Percentiles rank a stretch among this genome's conserved stretches.
Conservation (phyloP, 2,888 invertebrate species). For the Eremobia ochroleuca region DNA sequence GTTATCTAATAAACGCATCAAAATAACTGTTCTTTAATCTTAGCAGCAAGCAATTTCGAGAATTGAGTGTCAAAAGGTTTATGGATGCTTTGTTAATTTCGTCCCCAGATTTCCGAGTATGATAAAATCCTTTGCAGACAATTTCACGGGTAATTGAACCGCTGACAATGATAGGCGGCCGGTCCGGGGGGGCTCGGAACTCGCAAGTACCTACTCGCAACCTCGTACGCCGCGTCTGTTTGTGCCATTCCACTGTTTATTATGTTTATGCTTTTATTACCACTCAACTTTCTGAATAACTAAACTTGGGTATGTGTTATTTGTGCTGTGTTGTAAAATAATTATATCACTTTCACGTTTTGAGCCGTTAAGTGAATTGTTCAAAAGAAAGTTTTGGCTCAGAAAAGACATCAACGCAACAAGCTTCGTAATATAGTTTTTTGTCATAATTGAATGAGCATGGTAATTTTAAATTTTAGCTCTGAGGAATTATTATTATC, state of each 20-base stretch:
- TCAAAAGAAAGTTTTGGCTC: slow-evolving; percentile 40
- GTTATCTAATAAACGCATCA: slow-evolving; percentile 40
- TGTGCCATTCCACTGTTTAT: slow-evolving; percentile 75
- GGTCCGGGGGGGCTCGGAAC: slow-evolving; percentile 59
- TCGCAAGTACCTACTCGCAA: slow-evolving; percentile 12
- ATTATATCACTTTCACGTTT: slow-evolving; percentile 42
- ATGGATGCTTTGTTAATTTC: slow-evolving; percentile 64
- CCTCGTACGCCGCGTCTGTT: slow-evolving; percentile 71
- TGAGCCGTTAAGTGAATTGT: slow-evolving; percentile 18
- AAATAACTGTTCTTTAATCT: slow-evolving; percentile 39
- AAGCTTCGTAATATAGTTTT: slow-evolving; percentile 22
- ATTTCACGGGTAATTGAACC: slow-evolving; percentile 88
- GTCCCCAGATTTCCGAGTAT: slow-evolving; percentile 67
- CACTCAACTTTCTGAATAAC: slow-evolving; percentile 67
- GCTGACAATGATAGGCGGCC: slow-evolving; percentile 79
- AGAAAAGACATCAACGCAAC: slow-evolving; percentile 68
- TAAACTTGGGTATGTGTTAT: slow-evolving; percentile 44
- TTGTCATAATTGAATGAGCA: background rate
- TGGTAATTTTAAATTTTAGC: background rate
- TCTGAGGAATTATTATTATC: background rate
- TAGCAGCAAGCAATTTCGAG: slow-evolving; percentile 33
- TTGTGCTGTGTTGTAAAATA: slow-evolving; percentile 53
- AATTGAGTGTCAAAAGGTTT: slow-evolving; percentile 54
- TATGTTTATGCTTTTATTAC: slow-evolving; percentile 76
- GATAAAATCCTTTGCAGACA: slow-evolving; percentile 79